These are phyloP conservation scores for Himalopsyche kuldschensis DNA, from an alignment of 2,888 invertebrate species.

Conservation along the genomic window DNA sequence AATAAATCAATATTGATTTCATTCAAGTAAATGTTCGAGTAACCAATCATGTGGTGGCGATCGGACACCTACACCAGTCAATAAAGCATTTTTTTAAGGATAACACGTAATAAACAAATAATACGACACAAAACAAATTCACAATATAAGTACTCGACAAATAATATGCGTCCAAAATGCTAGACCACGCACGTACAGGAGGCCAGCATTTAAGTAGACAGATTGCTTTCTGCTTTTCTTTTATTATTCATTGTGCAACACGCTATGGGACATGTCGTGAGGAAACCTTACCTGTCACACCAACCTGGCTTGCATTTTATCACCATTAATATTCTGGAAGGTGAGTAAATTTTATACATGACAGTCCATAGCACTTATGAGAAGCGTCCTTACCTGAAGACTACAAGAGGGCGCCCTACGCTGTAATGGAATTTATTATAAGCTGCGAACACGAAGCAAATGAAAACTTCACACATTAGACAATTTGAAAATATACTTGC, in stretches of 20 bases:
- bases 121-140: background rate
- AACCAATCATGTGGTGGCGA: too few relatives aligned
- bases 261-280: constrained; percentile 1
- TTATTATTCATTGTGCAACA: constrained; percentile 26
- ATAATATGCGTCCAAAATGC: background rate
- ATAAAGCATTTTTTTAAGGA: too few relatives aligned
- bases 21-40: too few relatives aligned
- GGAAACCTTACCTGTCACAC: background rate
- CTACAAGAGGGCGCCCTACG: constrained; percentile 9
- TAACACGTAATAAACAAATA: background rate
- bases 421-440: constrained; percentile 40
- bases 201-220: constrained; percentile 11
- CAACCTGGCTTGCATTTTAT: constrained; percentile 32
- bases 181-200: background rate
- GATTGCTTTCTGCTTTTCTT: constrained; percentile 19
- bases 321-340: constrained; percentile 37
- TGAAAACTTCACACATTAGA: background rate
- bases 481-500: background rate
- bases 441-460: constrained; percentile 12
- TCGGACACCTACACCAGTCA: too few relatives aligned
- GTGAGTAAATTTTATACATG: constrained; percentile 31
- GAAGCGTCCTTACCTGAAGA: constrained; percentile 19
- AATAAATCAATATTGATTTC: too few relatives aligned
- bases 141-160: background rate
- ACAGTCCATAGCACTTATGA: constrained; percentile 26